Evolutionary conservation across 2,797 vertebrate species (phyloP).

Genomic region (Scleropages formosus): DNA sequence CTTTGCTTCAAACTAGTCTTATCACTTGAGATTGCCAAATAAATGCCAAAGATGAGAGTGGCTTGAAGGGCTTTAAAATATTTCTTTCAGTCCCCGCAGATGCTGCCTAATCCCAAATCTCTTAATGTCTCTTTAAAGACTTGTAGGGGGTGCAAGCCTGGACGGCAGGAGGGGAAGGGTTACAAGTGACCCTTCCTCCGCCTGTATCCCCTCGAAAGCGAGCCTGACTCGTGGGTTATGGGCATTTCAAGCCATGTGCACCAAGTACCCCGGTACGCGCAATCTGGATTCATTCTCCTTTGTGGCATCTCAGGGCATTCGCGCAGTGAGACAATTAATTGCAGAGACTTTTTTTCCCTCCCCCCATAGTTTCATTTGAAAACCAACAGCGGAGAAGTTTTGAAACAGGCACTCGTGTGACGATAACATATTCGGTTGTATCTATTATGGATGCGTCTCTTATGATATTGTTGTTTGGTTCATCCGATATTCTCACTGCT

Average conservation of each 20-base stretch:
- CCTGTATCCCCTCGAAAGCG: neutral
- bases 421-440: neutral
- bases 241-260: constrained; percentile 54
- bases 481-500: constrained; percentile 36
- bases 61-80: constrained; percentile 65
- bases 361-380: neutral
- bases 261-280: constrained; percentile 46
- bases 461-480: constrained; percentile 32
- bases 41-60: constrained; percentile 68
- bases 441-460: constrained; percentile 33
- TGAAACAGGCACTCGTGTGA: neutral
- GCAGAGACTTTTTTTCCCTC: constrained; percentile 13
- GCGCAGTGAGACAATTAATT: constrained; percentile 12
- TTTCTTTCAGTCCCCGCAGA: constrained; percentile 66
- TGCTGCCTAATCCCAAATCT: constrained; percentile 56
- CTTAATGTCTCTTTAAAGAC: constrained; percentile 49
- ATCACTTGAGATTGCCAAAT: constrained; percentile 61
- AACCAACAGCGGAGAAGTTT: neutral
- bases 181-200: neutral
- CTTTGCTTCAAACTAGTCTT: constrained; percentile 33
- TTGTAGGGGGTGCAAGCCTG: constrained; percentile 21
- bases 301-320: constrained; percentile 36
- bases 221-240: constrained; percentile 26
- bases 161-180: constrained; percentile 30
- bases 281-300: constrained; percentile 41